Percentiles rank a stretch among this genome's conserved stretches.
Evolutionary conservation across 2,113 vertebrate species (phyloP).

Genomic region (Prionailurus viverrinus): DNA sequence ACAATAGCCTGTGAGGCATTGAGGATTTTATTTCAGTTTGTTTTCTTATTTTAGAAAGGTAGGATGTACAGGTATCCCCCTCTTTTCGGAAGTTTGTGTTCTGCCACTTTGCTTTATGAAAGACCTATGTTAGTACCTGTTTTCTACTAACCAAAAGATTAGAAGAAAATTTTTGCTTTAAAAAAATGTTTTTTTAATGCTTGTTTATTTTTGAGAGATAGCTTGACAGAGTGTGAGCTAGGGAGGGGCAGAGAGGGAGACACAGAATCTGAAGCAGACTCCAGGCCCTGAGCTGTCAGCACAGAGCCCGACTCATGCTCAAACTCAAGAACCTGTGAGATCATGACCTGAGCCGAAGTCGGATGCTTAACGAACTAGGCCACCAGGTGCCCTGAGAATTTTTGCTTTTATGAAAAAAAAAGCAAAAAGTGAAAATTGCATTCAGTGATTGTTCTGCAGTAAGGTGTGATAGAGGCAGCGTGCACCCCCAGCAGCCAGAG

Average conservation of each 20-base stretch:
- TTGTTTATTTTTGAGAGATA: no score
- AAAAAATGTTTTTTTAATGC: neutral
- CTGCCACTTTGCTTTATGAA: neutral
- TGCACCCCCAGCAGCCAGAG: neutral
- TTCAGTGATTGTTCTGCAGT: neutral
- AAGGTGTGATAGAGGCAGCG: neutral
- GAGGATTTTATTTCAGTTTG: constrained; percentile 33
- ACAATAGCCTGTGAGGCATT: neutral
- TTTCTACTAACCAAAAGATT: neutral
- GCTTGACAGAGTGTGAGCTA: no score
- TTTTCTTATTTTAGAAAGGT: constrained; percentile 44
- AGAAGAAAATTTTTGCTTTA: neutral
- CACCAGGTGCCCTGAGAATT: neutral
- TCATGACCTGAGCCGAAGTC: no score
- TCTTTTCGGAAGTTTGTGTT: neutral
- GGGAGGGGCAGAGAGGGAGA: no score
- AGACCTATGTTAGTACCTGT: neutral
- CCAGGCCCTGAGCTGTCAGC: no score
- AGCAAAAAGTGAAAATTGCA: neutral
- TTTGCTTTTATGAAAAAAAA: neutral
- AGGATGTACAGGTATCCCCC: neutral
- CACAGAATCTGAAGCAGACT: no score
- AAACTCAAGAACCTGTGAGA: no score
- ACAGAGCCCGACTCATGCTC: no score
- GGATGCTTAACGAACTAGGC: no score